These are phyloP conservation scores for Arctopsyche grandis DNA, from an alignment of 1,140 invertebrate genomes.

Conservation along the genomic window DNA sequence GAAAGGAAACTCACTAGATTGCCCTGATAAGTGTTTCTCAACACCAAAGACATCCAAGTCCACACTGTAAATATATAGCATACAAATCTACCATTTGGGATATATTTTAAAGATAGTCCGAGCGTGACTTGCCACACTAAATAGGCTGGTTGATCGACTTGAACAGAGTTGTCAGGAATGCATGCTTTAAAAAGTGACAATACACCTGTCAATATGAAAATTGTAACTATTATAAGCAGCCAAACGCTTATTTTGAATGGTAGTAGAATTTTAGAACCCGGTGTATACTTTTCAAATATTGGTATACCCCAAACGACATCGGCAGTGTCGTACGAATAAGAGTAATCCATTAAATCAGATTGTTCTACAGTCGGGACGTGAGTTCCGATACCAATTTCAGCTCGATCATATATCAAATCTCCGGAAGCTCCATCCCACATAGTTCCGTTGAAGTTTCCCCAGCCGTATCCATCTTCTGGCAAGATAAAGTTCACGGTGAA, in stretches of 20 bases:
- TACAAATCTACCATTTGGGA: constrained; percentile 46
- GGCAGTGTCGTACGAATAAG: constrained; percentile 42
- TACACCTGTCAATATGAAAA: constrained; percentile 37
- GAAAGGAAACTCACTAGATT: constrained; percentile 40
- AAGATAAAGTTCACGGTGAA: constrained; percentile 35
- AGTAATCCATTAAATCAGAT: constrained; percentile 37
- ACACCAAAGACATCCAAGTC: constrained; percentile 48
- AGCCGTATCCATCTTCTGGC: constrained; percentile 33
- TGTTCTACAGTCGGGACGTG: constrained; percentile 19
- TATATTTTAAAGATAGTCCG: constrained; percentile 28
- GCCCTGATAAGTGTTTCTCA: constrained; percentile 47
- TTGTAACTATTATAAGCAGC: constrained; percentile 27
- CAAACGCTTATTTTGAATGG: constrained; percentile 43
- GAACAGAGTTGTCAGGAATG: constrained; percentile 23
- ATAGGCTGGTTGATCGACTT: constrained; percentile 25
- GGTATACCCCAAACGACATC: constrained; percentile 51
- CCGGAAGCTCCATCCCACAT: constrained; percentile 46
- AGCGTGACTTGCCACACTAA: constrained; percentile 45
- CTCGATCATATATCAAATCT: constrained; percentile 47
- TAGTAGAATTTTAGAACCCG: constrained; percentile 24
- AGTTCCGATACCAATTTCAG: constrained; percentile 48
- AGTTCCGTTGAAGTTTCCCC: constrained; percentile 34
- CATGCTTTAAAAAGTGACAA: constrained; percentile 27
- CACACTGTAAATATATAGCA: constrained; percentile 46
- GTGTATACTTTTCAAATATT: constrained; percentile 37